Evolutionary conservation across 2,797 vertebrate species (phyloP).

Genomic region (Dipus sagitta): DNA sequence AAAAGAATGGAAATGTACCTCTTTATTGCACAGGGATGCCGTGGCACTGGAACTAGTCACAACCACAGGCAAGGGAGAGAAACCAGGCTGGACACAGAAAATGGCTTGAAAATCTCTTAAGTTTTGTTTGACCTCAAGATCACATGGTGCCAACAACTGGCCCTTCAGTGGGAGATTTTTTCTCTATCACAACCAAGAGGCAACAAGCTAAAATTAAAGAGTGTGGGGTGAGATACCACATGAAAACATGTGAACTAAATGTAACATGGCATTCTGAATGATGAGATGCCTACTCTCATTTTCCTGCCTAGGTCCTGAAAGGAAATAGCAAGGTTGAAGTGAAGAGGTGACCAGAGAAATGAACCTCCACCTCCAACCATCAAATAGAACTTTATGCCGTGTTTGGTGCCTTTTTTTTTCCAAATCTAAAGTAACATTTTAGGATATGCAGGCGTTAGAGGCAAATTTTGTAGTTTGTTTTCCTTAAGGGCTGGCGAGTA

Average conservation of each 20-base stretch:
- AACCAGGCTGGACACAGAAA: background rate
- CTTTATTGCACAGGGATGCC: background rate
- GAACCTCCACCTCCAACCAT: background rate
- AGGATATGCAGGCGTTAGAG: background rate
- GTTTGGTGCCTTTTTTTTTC: background rate
- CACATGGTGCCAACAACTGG: background rate
- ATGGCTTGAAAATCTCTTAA: background rate
- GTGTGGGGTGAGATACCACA: background rate
- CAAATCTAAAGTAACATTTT: background rate
- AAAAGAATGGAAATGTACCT: background rate
- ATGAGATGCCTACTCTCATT: background rate
- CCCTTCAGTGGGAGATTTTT: background rate
- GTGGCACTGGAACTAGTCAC: background rate
- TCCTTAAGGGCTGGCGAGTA: background rate
- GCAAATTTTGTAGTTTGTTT: constrained; percentile 31
- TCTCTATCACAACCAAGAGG: constrained; percentile 12
- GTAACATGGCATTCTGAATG: background rate
- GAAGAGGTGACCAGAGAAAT: background rate
- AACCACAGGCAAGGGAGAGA: background rate
- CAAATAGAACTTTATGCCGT: background rate
- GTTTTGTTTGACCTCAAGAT: background rate
- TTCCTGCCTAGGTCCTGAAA: constrained; percentile 18
- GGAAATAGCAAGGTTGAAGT: background rate
- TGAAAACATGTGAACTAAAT: background rate
- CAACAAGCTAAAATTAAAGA: background rate